Evolutionary conservation across 2,113 vertebrate species (phyloP), one percentile per base, ranked within the genome.

Genomic region (Hemicordylus capensis): DNA sequence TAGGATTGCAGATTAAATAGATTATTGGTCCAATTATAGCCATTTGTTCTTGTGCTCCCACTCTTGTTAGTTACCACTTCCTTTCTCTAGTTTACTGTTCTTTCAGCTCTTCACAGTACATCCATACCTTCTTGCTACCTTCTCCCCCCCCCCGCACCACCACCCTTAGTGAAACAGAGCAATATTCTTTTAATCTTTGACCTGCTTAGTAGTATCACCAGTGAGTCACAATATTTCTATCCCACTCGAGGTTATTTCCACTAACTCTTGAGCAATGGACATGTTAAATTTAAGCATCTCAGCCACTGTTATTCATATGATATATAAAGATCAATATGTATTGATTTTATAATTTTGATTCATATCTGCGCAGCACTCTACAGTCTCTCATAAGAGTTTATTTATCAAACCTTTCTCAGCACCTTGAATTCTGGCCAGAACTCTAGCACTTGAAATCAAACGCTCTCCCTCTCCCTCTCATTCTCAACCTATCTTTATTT

Each of bases 311-410:
- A 93, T 94, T 93, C 90, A 77, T 91, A 85, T 93, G 94, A 94
- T 93, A 92, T 94, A 94, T 91, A 92, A 88, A 89, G 87, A 93
- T 94, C 91, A 8, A 95, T 94, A 90, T 63, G 78, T 92, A 95
- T 95, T 81, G 94, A 95, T 94, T 94, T 92, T 93, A 89, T 94
- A 94, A 94, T 94, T 93, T 93, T 94, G 91, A 94, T 90, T 92
- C 90, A 94, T 90, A 89, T 90, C 81, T 69, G 64, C 80, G 72
- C 87, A 92, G 80, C 75, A 88, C 85, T 92, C 87, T 48, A 51
- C 87, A 56, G 86, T 88, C 91, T 88, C 91, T 81, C 82, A 86
- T 48, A 63, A 84, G 76, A 80, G 54, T 88, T 89, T 93, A 93
- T 94, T 94, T 89, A 89, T 94, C 92, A 93, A 88, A 61, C 28